Evolutionary conservation across 2,888 invertebrate species (phyloP), one percentile per base, ranked within the genome.

Genomic region (Monopis laevigella): DNA sequence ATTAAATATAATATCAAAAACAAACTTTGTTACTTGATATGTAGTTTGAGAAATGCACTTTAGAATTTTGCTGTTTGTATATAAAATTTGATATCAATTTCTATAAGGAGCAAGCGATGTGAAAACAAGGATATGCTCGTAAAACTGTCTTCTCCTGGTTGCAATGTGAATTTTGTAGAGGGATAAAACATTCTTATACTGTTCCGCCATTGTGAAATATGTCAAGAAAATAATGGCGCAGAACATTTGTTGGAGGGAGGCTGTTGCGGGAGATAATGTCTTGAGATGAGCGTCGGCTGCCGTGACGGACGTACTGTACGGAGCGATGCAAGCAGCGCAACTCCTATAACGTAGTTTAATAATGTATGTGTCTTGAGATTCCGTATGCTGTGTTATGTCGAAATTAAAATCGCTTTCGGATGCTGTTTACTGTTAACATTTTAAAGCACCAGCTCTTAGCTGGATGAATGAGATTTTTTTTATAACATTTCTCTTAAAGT

Each of bases 201-300:
- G 49, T 52, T 54, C 48, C 51, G 49, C 56, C 56, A 59, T 66
- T 67, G 58, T 67, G 62, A 69, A 71, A 72, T 66, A 69, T 59
- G 68, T 69, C 70, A 68, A 61, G 65, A 59, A 68, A 65, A 70
- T 69, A 72, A 68, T 62, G 53, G 59, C 54, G 54, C 50, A 51
- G 53, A 57, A 61, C 52, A 36, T 41, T 36, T n/a, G 38, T 13
- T 14, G 38, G 52, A 48, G 48, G 42, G 48, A 48, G 47, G 49
- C 51, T 57, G 57, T 54, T 51, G 46, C 46, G 49, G 44, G 49
- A 59, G 60, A 63, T 63, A 60, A 57, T 53, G 56, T 58, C 56
- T 51, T 44, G 44, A 48, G 50, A 51, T 48, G 46, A 54, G 57
- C 53, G 54, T 47, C 52, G 52, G 49, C 48, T 48, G 38, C 36